Evolutionary conservation across 2,797 vertebrate species (phyloP).

Genomic region (Melanogrammus aeglefinus): DNA sequence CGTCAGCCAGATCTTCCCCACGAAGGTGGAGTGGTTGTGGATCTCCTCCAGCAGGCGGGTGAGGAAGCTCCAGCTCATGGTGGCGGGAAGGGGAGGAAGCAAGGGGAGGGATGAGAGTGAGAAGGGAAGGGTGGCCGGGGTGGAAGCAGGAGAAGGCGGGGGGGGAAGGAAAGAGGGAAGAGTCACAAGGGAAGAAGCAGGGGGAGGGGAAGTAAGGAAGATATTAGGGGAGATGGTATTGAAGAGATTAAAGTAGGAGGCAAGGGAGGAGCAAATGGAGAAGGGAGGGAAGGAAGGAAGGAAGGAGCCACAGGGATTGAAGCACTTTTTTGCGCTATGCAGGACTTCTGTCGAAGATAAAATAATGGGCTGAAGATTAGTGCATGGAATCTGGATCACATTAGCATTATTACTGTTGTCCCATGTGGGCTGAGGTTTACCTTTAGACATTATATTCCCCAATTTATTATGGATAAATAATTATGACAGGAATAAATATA

Average conservation of each 20-base stretch:
- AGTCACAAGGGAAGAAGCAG: not conserved
- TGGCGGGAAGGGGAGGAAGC: slow-evolving; percentile 32
- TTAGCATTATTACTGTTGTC: not conserved
- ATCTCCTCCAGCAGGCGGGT: slow-evolving; percentile 94
- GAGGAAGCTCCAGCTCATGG: slow-evolving; percentile 97
- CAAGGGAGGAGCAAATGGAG: not conserved
- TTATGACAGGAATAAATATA: not conserved
- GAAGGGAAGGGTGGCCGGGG: too few relatives aligned
- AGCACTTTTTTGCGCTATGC: not conserved
- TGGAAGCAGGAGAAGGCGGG: not conserved
- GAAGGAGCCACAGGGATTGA: not conserved
- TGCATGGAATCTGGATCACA: not conserved
- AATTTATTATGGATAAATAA: not conserved
- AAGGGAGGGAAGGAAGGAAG: not conserved
- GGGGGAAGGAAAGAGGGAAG: not conserved
- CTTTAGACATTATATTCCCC: not conserved
- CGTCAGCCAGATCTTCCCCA: slow-evolving; percentile 95
- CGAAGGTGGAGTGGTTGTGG: slow-evolving; percentile 95
- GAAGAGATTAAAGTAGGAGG: not conserved
- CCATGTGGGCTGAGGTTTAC: not conserved
- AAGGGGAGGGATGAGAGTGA: not conserved
- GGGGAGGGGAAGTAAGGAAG: not conserved
- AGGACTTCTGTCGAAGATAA: not conserved
- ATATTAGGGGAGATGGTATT: not conserved
- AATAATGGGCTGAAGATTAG: not conserved